These are phyloP conservation scores for Lemur catta DNA, from an alignment of 2,797 vertebrate species.

Conservation along the genomic window DNA sequence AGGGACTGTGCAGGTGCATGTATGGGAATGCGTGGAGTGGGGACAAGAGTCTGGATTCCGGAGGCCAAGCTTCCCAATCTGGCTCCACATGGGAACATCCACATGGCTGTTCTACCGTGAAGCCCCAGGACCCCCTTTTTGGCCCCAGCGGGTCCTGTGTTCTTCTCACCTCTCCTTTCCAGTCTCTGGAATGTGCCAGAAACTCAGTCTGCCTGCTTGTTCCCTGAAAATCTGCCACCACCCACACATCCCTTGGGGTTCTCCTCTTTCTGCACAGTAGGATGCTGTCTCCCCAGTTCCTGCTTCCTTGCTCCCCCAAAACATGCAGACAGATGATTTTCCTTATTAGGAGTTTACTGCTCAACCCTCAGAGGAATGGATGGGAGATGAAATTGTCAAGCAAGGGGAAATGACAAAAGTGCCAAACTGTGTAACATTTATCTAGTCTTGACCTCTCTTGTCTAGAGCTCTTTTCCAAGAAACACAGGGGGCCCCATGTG, in stretches of 20 bases:
- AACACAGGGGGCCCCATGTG: not conserved
- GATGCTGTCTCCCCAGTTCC: not conserved
- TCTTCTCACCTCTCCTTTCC: not conserved
- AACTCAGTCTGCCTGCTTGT: not conserved
- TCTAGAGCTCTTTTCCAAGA: not conserved
- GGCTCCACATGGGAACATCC: accelerated
- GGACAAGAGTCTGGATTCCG: not conserved
- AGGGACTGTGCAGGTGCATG: accelerated
- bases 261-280: not conserved
- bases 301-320: not conserved
- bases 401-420: not conserved
- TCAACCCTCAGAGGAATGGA: not conserved
- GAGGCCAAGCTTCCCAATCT: not conserved
- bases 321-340: not conserved
- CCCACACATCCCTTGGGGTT: not conserved
- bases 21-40: accelerated
- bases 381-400: not conserved
- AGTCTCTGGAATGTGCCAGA: not conserved
- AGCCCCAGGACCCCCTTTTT: not conserved
- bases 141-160: not conserved
- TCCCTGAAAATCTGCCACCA: not conserved
- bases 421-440: no score
- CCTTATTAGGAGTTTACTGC: not conserved
- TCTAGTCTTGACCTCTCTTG: not conserved
- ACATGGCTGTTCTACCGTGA: not conserved